Evolutionary conservation across 2,888 invertebrate species (phyloP), one percentile per base, ranked within the genome.

Genomic region (Drosophila infuscata): DNA sequence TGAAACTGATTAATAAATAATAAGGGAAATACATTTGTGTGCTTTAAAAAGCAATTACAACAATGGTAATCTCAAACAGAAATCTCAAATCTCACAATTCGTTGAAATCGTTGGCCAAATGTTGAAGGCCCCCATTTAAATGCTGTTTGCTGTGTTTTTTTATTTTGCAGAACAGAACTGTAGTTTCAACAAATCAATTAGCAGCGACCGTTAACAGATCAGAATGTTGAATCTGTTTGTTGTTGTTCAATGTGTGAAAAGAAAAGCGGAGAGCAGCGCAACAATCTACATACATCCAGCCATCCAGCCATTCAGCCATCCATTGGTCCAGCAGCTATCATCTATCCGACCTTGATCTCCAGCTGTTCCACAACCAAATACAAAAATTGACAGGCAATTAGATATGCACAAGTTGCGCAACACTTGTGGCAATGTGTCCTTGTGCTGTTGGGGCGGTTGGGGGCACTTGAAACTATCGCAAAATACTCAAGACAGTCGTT

Each of bases 101-200:
- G 20, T 20, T 46, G 20, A 12, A 46, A 38, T 51, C 5, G 12
- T n/a, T 29, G 67, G 38, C 43, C 41, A 49, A 67, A 61, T 65
- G 69, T 20, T 29, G n/a, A n/a, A 3, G 25, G 30, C 29, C 35
- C 29, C 35, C 60, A 60, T 60, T 38, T 38, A n/a, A 25, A 9
- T 17, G 25, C 15, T 36, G 35, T 41, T 53, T 36, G 46, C 49
- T 43, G 36, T 3, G 17, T 36, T 36, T 36, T 36, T 36, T 36
- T 15, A 15, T 38, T 41, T 41, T 32, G 15, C 35, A 48, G 30
- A 46, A 35, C 20, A 25, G 46, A 25, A 25, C 46, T 69, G 41
- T 62, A n/a, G 48, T 69, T 58, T 62, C 58, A 54, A 69, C 71
- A 71, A 52, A 69, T 69, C 71, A 62, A 72, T 71, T 70, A 70